Conservation (phyloP, 2,113 vertebrate genomes). For the Turnix velox region DNA sequence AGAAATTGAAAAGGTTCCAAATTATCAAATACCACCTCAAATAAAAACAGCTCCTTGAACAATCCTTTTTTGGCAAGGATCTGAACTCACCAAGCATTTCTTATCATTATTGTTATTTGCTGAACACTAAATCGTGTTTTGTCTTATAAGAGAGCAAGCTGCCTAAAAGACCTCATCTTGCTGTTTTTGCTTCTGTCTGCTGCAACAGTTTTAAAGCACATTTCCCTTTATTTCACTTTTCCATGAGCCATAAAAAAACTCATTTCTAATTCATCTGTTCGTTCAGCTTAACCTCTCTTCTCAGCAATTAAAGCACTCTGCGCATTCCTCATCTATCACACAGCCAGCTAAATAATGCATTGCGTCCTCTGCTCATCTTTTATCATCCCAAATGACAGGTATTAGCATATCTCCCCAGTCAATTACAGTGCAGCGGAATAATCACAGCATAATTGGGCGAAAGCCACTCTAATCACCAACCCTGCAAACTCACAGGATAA, state of each 20-base stretch:
- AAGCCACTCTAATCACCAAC: slow-evolving; percentile 98
- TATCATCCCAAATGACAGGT: slow-evolving; percentile 99
- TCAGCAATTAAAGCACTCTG: slow-evolving; percentile 98
- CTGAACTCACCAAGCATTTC: slow-evolving; percentile 11
- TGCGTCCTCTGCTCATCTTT: slow-evolving; percentile 95
- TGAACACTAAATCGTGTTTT: slow-evolving; percentile 40
- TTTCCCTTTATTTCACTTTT: slow-evolving; percentile 85
- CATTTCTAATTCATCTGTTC: slow-evolving; percentile 99
- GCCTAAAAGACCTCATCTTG: slow-evolving; percentile 54
- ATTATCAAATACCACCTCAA: slow-evolving; percentile 28
- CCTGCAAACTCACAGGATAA: slow-evolving; percentile 85
- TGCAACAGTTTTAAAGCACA: slow-evolving; percentile 76
- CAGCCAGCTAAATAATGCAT: slow-evolving; percentile 99
- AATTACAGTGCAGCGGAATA: slow-evolving; percentile 98
- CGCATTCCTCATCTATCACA: slow-evolving; percentile 98
- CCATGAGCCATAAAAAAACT: slow-evolving; percentile 82
- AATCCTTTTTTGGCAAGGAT: neutral
- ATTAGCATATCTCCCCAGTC: slow-evolving; percentile 99
- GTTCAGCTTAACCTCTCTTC: slow-evolving; percentile 99
- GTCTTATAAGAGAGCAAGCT: slow-evolving; percentile 53
- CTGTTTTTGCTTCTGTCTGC: slow-evolving; percentile 69
- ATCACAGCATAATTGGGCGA: slow-evolving; percentile 99
- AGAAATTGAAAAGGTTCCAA: slow-evolving; percentile 15
- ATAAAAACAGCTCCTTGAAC: slow-evolving; percentile 27
- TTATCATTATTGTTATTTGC: slow-evolving; percentile 45